Percentiles rank a stretch among this genome's conserved stretches.
Evolutionary conservation across 2,113 vertebrate genomes (phyloP).

Genomic region (Misgurnus anguillicaudatus): DNA sequence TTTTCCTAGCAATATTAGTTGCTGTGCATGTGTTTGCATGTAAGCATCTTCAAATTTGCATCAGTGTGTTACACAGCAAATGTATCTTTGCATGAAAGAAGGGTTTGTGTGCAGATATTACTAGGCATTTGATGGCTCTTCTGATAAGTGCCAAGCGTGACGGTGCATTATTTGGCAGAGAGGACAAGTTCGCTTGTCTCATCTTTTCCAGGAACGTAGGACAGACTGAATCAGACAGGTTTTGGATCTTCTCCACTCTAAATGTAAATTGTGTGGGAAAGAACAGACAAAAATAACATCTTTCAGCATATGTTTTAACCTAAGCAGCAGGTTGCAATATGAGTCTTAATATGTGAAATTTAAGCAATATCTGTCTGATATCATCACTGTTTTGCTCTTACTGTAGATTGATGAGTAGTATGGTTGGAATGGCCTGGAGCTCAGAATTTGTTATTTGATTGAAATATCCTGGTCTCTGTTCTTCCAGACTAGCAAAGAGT

Average conservation of each 20-base stretch:
- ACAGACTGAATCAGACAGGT: constrained; percentile 48
- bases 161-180: constrained; percentile 46
- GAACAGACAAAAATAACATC: neutral
- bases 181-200: constrained; percentile 41
- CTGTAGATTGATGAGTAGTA: constrained; percentile 63
- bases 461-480: constrained; percentile 59
- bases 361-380: neutral
- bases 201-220: constrained; percentile 55
- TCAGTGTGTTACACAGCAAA: no score
- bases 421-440: constrained; percentile 61
- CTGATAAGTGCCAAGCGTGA: constrained; percentile 38
- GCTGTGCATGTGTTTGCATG: neutral
- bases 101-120: constrained; percentile 15
- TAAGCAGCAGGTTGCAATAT: neutral
- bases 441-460: constrained; percentile 60
- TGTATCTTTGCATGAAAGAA: no score
- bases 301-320: neutral
- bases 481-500: constrained; percentile 61
- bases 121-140: constrained; percentile 53
- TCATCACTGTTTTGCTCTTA: constrained; percentile 50
- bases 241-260: constrained; percentile 44
- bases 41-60: neutral
- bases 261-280: neutral
- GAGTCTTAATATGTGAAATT: neutral
- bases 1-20: no score